Percentiles rank a stretch among this genome's conserved stretches.
Conservation (phyloP, 2,797 vertebrate species). For the Danio albolineatus region DNA sequence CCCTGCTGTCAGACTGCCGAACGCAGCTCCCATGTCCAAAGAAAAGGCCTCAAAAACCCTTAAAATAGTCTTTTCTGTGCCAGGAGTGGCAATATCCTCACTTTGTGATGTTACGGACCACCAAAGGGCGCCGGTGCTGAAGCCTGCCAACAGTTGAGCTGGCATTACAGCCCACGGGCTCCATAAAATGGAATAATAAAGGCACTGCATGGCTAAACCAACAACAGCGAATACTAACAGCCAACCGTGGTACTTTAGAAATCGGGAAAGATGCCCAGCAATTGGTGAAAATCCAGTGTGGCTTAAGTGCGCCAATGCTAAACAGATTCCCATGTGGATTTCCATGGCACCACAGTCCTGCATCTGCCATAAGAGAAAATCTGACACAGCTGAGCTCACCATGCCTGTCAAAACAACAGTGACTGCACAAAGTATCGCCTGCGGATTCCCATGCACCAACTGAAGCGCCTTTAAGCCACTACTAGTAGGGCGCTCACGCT, state of each 20-base stretch:
- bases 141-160: constrained; percentile 78
- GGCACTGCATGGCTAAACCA: constrained; percentile 78
- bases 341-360: constrained; percentile 81
- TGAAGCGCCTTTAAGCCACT: constrained; percentile 78
- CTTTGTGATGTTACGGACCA: constrained; percentile 78
- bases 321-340: constrained; percentile 83
- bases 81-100: constrained; percentile 78
- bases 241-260: constrained; percentile 70
- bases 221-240: constrained; percentile 71
- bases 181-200: constrained; percentile 89
- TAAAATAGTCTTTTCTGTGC: constrained; percentile 78
- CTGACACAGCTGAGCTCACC: constrained; percentile 70
- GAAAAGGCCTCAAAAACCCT: constrained; percentile 74
- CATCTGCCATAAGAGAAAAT: constrained; percentile 93
- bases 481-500: constrained; percentile 59
- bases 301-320: constrained; percentile 77
- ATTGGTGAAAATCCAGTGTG: constrained; percentile 75
- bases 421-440: constrained; percentile 74
- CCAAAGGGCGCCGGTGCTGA: constrained; percentile 82
- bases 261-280: constrained; percentile 67
- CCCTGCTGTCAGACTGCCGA: constrained; percentile 84
- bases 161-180: constrained; percentile 82
- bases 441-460: constrained; percentile 76
- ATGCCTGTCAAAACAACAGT: constrained; percentile 78
- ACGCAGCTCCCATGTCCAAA: constrained; percentile 72